Base-by-base conservation (phyloP, 2,797 vertebrate genomes). In the Sebastes matsubarae region DNA sequence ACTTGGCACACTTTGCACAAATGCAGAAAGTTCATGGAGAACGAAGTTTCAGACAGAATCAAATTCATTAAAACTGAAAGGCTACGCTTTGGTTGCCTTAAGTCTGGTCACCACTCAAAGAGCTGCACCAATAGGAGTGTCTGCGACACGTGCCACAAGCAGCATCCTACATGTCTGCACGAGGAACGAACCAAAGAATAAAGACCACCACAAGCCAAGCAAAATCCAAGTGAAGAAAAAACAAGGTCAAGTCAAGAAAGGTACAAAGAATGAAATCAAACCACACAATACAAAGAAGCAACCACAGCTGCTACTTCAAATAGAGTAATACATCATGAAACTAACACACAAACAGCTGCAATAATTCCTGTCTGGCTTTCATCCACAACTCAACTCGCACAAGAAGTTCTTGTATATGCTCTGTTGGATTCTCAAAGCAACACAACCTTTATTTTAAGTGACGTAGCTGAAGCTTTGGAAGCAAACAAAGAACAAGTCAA, bases 31-130 rank as follows among this genome's bases (percentile, higher is more conserved):
- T 81, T 88, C n/a, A 14, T 65, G 30, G 24, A 82, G 5, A 75
- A 78, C 2, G 16, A 8, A 38, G 25, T 85, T 16, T 1, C 67
- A 38, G 84, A 88, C 6, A 80, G 79, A 83, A 24, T 84, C 1
- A 81, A 75, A 8, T 90, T 82, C 52, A 46, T 88, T 30, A 58
- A 75, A 76, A 22, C 4, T 5, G 66, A 89, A 66, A 85, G 10
- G 14, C 18, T 86, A 3, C 86, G 85, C 60, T 88, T 88, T 64
- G 75, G 82, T 18, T 59, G 76, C 36, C 84, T 91, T 2, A 75
- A 80, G 16, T 8, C 59, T 24, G 70, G 85, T 3, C 79, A 89
- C 4, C 6, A 22, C 6, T 80, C 80, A 58, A 86, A 80, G 70
- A 76, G n/a, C 20, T 90, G 68, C 22, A 65, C 10, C 8, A 72